Percentiles rank a stretch among this genome's conserved stretches.
Conservation (phyloP, 2,888 invertebrate genomes). For the Ariolimax columbianus region DNA sequence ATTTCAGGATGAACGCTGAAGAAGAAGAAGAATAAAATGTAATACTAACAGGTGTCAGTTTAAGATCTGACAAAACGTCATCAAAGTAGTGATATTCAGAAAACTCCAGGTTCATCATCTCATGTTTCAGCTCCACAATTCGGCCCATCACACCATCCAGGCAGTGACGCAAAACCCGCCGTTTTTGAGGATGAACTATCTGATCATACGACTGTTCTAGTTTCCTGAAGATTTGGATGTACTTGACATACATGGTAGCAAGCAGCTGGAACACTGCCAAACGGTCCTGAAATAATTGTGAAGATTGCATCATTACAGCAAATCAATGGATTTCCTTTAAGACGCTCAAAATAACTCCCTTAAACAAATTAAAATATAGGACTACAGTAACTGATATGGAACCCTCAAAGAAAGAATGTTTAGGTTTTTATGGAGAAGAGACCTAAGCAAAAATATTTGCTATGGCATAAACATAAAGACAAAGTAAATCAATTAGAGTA, state of each 20-base stretch:
- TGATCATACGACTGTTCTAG: conserved; percentile 92
- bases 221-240: conserved; percentile 87
- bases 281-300: conserved; percentile 73
- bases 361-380: too few relatives aligned
- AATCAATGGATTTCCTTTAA: background rate
- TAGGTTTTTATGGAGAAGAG: too few relatives aligned
- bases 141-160: conserved; percentile 85
- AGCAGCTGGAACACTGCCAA: conserved; percentile 78
- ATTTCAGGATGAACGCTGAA: too few relatives aligned
- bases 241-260: conserved; percentile 86
- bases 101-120: conserved; percentile 90
- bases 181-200: conserved; percentile 94
- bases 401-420: too few relatives aligned
- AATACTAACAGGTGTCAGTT: conserved; percentile 84
- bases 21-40: background rate
- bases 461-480: too few relatives aligned
- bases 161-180: conserved; percentile 84
- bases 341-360: too few relatives aligned
- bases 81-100: conserved; percentile 93
- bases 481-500: too few relatives aligned
- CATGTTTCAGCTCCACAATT: conserved; percentile 90
- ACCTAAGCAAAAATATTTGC: too few relatives aligned
- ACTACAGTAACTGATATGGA: too few relatives aligned
- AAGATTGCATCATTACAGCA: background rate
- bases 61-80: conserved; percentile 86